Evolutionary conservation across 2,113 vertebrate species (phyloP).

Genomic region (Diglossa brunneiventris): DNA sequence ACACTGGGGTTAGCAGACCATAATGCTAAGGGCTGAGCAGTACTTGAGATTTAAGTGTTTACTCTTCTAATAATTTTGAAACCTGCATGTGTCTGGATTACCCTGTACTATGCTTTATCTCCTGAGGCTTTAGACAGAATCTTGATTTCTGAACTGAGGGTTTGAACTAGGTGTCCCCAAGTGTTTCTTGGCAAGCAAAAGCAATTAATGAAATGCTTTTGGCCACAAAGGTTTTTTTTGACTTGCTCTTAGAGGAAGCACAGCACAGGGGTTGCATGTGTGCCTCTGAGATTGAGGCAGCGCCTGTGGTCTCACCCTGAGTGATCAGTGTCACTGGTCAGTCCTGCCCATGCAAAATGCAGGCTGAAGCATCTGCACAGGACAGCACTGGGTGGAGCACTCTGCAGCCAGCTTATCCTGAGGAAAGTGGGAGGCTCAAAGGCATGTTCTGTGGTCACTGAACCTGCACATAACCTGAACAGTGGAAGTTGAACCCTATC

Average conservation of each 20-base stretch:
- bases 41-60: neutral
- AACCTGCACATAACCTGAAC: neutral
- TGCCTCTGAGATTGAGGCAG: neutral
- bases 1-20: neutral
- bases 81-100: neutral
- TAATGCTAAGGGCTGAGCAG: neutral
- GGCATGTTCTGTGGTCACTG: neutral
- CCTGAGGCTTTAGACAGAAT: neutral
- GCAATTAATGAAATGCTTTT: neutral
- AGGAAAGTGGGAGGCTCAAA: neutral
- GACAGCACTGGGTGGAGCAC: neutral
- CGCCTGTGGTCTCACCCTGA: neutral
- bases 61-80: neutral
- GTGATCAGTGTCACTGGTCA: neutral
- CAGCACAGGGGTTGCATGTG: rapidly evolving
- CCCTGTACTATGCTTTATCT: neutral
- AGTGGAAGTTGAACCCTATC: neutral
- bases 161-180: neutral
- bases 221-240: neutral
- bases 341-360: neutral
- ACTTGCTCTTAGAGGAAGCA: neutral
- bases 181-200: neutral
- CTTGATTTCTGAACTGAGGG: neutral
- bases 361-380: neutral
- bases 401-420: neutral